A percentile compares a stretch with the other conserved stretches of the same genome.
These are phyloP conservation scores for Delichon dasypus DNA, from an alignment of 2,797 vertebrate genomes.

Conservation along the genomic window DNA sequence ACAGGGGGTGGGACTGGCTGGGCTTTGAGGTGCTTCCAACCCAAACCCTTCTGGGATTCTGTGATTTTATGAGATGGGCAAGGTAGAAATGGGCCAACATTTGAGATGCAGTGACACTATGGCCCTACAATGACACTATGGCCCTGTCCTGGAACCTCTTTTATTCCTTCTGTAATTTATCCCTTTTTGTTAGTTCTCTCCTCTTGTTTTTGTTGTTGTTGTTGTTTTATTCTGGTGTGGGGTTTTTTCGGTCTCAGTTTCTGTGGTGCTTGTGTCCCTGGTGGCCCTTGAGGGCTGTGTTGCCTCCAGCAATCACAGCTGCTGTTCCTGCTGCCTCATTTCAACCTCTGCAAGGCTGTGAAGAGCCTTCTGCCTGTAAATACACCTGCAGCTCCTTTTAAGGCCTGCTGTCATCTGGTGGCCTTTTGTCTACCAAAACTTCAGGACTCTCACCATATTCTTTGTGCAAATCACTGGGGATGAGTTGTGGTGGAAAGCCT, in stretches of 20 bases:
- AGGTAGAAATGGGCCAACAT: background rate
- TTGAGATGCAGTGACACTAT: background rate
- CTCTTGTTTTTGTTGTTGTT: background rate
- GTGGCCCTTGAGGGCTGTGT: background rate
- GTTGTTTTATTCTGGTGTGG: background rate
- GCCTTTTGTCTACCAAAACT: background rate
- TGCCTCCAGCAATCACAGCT: background rate
- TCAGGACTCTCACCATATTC: background rate
- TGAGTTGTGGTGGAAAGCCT: background rate
- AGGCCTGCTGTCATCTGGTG: background rate
- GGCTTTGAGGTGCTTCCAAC: accelerated
- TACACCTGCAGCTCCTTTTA: background rate
- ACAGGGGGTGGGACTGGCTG: accelerated
- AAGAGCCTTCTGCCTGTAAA: background rate
- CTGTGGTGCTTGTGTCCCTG: accelerated
- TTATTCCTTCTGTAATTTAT: background rate
- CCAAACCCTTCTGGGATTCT: background rate
- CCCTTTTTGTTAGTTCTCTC: background rate
- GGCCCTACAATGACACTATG: no score
- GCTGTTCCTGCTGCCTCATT: background rate
- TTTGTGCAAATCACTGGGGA: background rate
- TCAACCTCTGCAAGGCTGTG: background rate
- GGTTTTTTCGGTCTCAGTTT: background rate
- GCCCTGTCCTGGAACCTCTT: background rate
- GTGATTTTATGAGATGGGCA: background rate